These are phyloP conservation scores for Corbicula japonica DNA, from an alignment of 2,888 invertebrate species.

Conservation along the genomic window DNA sequence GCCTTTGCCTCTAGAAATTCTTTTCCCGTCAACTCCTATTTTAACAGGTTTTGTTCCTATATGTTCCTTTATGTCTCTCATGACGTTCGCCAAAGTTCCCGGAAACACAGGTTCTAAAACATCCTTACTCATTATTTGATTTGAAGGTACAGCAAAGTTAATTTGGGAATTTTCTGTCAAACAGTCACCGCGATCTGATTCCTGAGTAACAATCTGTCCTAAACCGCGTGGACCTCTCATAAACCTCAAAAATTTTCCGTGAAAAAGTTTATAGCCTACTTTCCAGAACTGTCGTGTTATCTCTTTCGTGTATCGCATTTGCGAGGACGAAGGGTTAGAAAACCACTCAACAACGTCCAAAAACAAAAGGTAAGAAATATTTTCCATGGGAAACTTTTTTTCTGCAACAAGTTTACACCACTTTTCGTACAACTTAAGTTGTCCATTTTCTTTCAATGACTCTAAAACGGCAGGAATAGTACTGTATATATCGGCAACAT, in stretches of 20 bases:
- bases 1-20: slow-evolving; percentile 22
- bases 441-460: slow-evolving; percentile 3
- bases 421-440: slow-evolving; percentile 1
- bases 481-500: neutral
- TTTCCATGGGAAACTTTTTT: slow-evolving; percentile 16
- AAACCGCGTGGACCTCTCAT: slow-evolving; percentile 32
- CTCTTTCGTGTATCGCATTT: slow-evolving; percentile 9
- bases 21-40: slow-evolving; percentile 19
- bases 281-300: slow-evolving; percentile 32
- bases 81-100: slow-evolving; percentile 5
- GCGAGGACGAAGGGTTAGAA: neutral
- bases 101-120: slow-evolving; percentile 4
- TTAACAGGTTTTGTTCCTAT: slow-evolving; percentile 5
- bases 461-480: slow-evolving; percentile 8
- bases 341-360: slow-evolving; percentile 25
- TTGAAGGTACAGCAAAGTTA: slow-evolving; percentile 34
- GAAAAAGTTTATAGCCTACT: slow-evolving; percentile 37
- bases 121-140: neutral
- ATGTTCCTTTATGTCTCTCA: neutral
- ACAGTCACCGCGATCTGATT: slow-evolving; percentile 4
- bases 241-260: slow-evolving; percentile 48
- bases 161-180: slow-evolving; percentile 18
- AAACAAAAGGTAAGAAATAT: slow-evolving; percentile 29
- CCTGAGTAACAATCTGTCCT: slow-evolving; percentile 24
- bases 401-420: slow-evolving; percentile 6